These are phyloP conservation scores for Clanis bilineata DNA, from an alignment of 2,888 invertebrate species.

Conservation along the genomic window DNA sequence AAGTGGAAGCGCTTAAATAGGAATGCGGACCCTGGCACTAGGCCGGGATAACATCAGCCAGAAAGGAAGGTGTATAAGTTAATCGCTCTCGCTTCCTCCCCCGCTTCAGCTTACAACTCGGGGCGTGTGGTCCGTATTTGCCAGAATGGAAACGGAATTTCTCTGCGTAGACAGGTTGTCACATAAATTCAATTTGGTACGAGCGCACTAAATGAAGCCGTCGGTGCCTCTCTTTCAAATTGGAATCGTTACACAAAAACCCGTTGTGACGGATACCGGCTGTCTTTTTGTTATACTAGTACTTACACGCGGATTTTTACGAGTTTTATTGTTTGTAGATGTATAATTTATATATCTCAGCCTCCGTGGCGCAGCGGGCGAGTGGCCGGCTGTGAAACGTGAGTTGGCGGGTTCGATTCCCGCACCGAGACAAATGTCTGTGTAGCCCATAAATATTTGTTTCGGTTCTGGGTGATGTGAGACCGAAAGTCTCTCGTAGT, in stretches of 20 bases:
- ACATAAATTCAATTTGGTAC: conserved; percentile 55
- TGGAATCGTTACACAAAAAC: conserved; percentile 35
- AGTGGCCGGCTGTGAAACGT: too few species aligned
- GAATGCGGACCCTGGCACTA: background rate
- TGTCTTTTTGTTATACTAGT: conserved; percentile 14
- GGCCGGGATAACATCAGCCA: background rate
- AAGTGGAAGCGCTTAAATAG: too few species aligned
- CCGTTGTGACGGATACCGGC: conserved; percentile 31
- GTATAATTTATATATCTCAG: too few species aligned
- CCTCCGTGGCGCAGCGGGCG: too few species aligned
- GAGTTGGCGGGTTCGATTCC: too few species aligned
- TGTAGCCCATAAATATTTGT: too few species aligned
- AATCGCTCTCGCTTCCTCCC: too few species aligned
- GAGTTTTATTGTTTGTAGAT: background rate
- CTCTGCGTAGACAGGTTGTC: conserved; percentile 46
- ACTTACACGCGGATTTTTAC: background rate
- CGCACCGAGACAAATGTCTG: too few species aligned
- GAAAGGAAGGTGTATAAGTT: too few species aligned
- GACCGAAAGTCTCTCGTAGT: too few species aligned
- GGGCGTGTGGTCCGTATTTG: background rate
- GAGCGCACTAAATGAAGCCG: conserved; percentile 45
- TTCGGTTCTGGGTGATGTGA: too few species aligned
- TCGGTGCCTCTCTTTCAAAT: conserved; percentile 37
- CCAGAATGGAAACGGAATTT: conserved; percentile 41
- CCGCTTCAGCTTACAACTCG: background rate